Percentiles rank a stretch among this genome's conserved stretches.
These are phyloP conservation scores for Marmota flaviventris DNA, from an alignment of 2,113 vertebrate genomes.

Conservation along the genomic window DNA sequence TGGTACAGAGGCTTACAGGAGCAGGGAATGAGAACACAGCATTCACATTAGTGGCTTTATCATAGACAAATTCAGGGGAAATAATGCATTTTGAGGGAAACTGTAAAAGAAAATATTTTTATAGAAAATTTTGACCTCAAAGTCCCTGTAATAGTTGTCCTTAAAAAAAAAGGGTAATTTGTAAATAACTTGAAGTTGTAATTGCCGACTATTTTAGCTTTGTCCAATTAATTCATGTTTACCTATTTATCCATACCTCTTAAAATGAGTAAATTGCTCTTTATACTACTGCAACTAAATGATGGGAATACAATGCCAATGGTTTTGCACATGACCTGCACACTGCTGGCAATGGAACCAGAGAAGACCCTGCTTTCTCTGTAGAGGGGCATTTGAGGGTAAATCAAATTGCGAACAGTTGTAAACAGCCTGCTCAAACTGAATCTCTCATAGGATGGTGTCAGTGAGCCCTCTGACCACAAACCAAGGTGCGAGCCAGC, in stretches of 20 bases:
- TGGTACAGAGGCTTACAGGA: background rate
- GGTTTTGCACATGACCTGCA: fast-evolving
- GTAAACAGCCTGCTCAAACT: background rate
- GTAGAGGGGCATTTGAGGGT: background rate
- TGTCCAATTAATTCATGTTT: background rate
- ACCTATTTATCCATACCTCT: background rate
- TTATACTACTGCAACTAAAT: background rate
- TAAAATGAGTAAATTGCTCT: background rate
- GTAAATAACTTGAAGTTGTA: background rate
- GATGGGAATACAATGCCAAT: background rate
- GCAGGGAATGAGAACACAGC: background rate
- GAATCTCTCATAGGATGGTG: fast-evolving
- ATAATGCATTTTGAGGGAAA: constrained; percentile 65
- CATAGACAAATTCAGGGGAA: constrained; percentile 68
- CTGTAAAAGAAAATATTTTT: constrained; percentile 62
- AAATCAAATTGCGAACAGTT: background rate
- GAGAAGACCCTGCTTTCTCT: background rate
- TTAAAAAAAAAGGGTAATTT: background rate
- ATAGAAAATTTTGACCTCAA: constrained; percentile 65
- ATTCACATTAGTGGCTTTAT: constrained; percentile 52
- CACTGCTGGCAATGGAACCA: background rate
- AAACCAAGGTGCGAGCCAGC: background rate
- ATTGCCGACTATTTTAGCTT: background rate
- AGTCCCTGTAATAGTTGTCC: constrained; percentile 29
- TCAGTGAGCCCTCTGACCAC: fast-evolving